Percentiles rank a stretch among this genome's conserved stretches.
These are phyloP conservation scores for Acleris sparsana DNA, from an alignment of 2,888 invertebrate species.

Conservation along the genomic window DNA sequence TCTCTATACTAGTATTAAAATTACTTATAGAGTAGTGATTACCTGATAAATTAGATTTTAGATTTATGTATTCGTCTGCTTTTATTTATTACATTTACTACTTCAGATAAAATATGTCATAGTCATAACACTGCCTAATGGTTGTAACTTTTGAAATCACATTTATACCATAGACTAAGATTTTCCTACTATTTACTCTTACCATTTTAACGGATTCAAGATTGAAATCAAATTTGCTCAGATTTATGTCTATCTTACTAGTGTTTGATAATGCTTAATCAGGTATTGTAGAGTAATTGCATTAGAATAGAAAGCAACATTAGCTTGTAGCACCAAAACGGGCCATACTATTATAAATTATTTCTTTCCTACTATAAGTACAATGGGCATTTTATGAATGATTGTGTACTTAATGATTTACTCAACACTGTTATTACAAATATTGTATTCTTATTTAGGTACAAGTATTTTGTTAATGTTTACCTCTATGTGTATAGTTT, in stretches of 20 bases:
- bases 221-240: constrained; percentile 15
- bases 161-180: constrained; percentile 34
- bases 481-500: constrained; percentile 67
- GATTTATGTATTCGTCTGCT: constrained; percentile 21
- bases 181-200: constrained; percentile 9
- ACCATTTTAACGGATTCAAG: constrained; percentile 16
- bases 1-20: constrained; percentile 43
- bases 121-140: constrained; percentile 27
- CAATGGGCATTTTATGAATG: constrained; percentile 25
- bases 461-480: constrained; percentile 54
- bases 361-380: constrained; percentile 21
- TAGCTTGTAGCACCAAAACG: constrained; percentile 33
- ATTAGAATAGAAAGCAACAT: constrained; percentile 12
- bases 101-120: constrained; percentile 18
- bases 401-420: constrained; percentile 35
- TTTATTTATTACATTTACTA: constrained; percentile 26
- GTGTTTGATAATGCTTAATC: constrained; percentile 21
- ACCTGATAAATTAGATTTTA: constrained; percentile 30
- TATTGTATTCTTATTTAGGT: constrained; percentile 38
- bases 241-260: constrained; percentile 11
- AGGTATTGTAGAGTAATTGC: constrained; percentile 12
- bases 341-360: constrained; percentile 34
- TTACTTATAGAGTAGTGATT: constrained; percentile 29
- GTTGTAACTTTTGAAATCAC: constrained; percentile 29
- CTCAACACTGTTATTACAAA: constrained; percentile 37